A percentile compares a stretch with the other conserved stretches of the same genome.
Conservation (phyloP, 2,113 vertebrate genomes). For the Trogon surrucura region DNA sequence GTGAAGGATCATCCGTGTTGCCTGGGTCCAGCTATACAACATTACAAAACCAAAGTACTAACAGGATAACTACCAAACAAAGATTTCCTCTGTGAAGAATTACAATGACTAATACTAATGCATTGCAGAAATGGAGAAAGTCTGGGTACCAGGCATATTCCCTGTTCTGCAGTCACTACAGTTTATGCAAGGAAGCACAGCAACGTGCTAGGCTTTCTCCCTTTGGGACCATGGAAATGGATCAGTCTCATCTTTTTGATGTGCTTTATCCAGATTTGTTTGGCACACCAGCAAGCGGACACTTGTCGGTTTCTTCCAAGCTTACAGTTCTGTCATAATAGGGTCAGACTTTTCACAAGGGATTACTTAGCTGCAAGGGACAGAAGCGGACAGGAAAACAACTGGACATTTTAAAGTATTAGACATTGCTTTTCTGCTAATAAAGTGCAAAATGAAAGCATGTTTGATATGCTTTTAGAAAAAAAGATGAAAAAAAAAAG, state of each 20-base stretch:
- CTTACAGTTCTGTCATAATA: background rate
- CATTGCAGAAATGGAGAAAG: background rate
- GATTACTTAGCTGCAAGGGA: background rate
- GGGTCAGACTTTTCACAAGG: slow-evolving; percentile 8
- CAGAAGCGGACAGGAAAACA: slow-evolving; percentile 4
- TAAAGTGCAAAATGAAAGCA: background rate
- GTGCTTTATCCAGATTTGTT: slow-evolving; percentile 11
- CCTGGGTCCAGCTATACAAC: background rate
- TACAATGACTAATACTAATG: background rate
- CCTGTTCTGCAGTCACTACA: background rate
- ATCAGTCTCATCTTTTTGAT: background rate
- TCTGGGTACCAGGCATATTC: background rate
- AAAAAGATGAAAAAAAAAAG: background rate
- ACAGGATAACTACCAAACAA: background rate
- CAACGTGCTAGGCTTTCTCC: background rate
- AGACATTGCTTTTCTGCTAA: background rate
- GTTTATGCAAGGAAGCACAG: background rate
- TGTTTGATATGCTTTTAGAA: background rate
- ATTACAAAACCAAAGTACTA: background rate
- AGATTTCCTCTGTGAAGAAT: background rate
- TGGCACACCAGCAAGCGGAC: background rate
- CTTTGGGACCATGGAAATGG: background rate
- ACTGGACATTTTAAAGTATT: background rate
- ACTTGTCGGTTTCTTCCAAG: background rate
- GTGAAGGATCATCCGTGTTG: background rate